Evolutionary conservation across 30 jellyfish, hydroid and myxozoan species (phyloP).

Genomic region (Aurelia aurita complex sp. Pacific): DNA sequence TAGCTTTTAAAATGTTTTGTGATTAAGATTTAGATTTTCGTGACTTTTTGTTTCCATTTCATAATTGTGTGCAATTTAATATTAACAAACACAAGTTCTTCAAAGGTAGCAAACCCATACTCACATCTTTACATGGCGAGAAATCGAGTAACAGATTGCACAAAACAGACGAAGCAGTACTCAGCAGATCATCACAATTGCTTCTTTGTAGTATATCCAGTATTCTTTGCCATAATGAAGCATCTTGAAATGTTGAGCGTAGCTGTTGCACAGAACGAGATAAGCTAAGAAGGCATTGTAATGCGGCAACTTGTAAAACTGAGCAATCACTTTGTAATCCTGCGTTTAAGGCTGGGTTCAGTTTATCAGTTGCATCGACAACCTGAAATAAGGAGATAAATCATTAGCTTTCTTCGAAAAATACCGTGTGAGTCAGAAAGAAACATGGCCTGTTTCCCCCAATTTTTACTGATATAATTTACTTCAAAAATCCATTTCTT

Average conservation of each 20-base stretch:
- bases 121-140: slow-evolving; percentile 95
- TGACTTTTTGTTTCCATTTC: no score
- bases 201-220: slow-evolving; percentile 76
- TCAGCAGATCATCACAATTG: slow-evolving; percentile 70
- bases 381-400: slow-evolving; percentile 40
- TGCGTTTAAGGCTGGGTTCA: slow-evolving; percentile 52
- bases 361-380: slow-evolving; percentile 76
- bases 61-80: no score
- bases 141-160: slow-evolving; percentile 86
- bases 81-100: not conserved
- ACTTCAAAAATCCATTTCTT: no score
- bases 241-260: slow-evolving; percentile 88
- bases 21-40: no score
- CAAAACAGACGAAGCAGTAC: slow-evolving; percentile 88
- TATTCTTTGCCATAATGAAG: slow-evolving; percentile 84
- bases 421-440: no score
- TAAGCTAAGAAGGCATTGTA: slow-evolving; percentile 88
- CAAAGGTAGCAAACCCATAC: not conserved
- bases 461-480: no score
- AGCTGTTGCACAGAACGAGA: slow-evolving; percentile 97
- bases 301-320: slow-evolving; percentile 76
- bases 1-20: no score
- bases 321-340: slow-evolving; percentile 71
- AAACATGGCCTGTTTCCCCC: no score
- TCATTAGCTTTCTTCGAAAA: no score